Base-by-base conservation (phyloP, 1,140 invertebrate species). In the Mya arenaria region DNA sequence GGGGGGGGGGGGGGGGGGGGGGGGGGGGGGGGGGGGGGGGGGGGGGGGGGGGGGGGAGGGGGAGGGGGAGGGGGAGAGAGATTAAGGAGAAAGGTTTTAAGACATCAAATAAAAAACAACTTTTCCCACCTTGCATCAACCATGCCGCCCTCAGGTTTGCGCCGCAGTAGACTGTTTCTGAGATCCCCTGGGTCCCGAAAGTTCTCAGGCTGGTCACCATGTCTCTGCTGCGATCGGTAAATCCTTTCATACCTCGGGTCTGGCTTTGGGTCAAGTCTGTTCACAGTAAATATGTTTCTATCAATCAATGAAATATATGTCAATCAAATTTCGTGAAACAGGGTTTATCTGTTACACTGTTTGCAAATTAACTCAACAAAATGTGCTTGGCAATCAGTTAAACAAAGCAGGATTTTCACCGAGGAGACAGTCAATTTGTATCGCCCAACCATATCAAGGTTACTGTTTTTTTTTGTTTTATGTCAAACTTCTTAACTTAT, bases 221-320 rank as follows among this genome's bases (percentile, higher is more conserved):
- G 28, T 39, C 71, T 62, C 48, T 82, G 56, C 34, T 74, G 79
- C 28, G 72, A 68, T 48, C 41, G 48, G 71, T 65, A 82, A 0
- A 82, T 63, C 23, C 65, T 63, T 23, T 82, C 79, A 73, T 82
- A 82, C n/a, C 79, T 44, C 4, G 79, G 79, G 34, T 82, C 79
- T 32, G 79, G 79, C 48, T 56, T 73, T 55, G 79, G 79, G 48
- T 82, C 79, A 36, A 82, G 48, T 56, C 79, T 79, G 25, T n/a
- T n/a, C n/a, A n/a, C n/a, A n/a, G n/a, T n/a, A n/a, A n/a, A n/a
- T n/a, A n/a, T n/a, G n/a, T n/a, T n/a, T n/a, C n/a, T n/a, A n/a
- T n/a, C n/a, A n/a, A n/a, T n/a, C n/a, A n/a, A n/a, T n/a, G n/a
- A n/a, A n/a, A n/a, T n/a, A n/a, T n/a, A n/a, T n/a, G n/a, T n/a